phyloP scores from a whole-genome alignment of 1,140 invertebrate species.

The Bombus waltoni region DNA sequence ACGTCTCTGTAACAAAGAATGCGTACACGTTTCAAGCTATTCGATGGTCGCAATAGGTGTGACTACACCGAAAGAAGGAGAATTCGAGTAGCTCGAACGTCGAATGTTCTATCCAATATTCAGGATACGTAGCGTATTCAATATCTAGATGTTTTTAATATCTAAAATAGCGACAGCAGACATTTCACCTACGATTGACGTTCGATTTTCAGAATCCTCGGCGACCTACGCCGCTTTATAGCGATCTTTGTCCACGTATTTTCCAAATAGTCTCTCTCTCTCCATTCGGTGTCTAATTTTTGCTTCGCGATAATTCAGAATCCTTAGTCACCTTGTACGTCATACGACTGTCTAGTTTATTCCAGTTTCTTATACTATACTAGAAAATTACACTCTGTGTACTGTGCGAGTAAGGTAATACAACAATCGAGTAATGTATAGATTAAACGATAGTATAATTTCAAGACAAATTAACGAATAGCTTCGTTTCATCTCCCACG shows the following conservation, averaged over 20 bases:
- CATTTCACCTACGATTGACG: conserved; percentile 15
- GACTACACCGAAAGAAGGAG: not conserved
- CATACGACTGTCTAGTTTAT: no score
- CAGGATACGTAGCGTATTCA: not conserved
- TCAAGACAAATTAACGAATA: not conserved
- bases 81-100: not conserved
- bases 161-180: not conserved
- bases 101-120: not conserved
- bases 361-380: not conserved
- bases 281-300: not conserved
- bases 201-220: conserved; percentile 3
- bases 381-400: not conserved
- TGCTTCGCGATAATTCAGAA: not conserved
- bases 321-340: not conserved
- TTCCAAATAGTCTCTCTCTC: no score
- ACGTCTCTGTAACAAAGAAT: not conserved
- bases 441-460: not conserved
- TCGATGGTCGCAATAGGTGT: not conserved
- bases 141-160: conserved; percentile 13
- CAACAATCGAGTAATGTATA: no score
- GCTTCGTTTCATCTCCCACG: not conserved
- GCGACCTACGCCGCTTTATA: not conserved
- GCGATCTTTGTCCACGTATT: not conserved
- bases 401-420: not conserved
- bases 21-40: not conserved